Conservation (phyloP, 2,888 invertebrate genomes). For the Morinoia aosen region DNA sequence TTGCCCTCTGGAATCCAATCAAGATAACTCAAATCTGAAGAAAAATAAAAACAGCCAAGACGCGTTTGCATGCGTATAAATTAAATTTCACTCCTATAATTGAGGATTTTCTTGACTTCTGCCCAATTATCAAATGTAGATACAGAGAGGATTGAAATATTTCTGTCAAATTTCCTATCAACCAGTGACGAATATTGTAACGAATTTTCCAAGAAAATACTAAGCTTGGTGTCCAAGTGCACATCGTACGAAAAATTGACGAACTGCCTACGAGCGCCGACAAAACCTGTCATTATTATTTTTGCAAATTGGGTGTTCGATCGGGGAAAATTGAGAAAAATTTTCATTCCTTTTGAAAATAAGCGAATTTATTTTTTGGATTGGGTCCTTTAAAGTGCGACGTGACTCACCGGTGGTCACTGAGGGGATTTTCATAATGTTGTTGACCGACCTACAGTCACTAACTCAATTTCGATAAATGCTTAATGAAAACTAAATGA, state of each 20-base stretch:
- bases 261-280: not conserved
- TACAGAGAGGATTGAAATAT: no score
- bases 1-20: not conserved
- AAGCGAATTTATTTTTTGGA: not conserved
- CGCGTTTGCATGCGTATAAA: not conserved
- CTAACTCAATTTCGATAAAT: no score
- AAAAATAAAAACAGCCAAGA: not conserved
- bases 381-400: no score
- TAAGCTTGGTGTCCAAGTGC: not conserved
- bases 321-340: not conserved
- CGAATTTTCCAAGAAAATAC: not conserved
- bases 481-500: no score
- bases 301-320: not conserved
- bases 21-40: not conserved
- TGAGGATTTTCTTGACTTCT: not conserved
- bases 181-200: no score
- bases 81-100: not conserved
- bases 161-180: no score
- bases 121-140: not conserved
- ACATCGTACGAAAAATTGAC: not conserved
- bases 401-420: no score
- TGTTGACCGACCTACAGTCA: no score
- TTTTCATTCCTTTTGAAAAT: not conserved
- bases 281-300: not conserved
- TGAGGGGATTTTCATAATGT: no score